Percentiles rank a stretch among this genome's conserved stretches.
Conservation (phyloP, 2,888 invertebrate species). For the Chloromyia formosa region DNA sequence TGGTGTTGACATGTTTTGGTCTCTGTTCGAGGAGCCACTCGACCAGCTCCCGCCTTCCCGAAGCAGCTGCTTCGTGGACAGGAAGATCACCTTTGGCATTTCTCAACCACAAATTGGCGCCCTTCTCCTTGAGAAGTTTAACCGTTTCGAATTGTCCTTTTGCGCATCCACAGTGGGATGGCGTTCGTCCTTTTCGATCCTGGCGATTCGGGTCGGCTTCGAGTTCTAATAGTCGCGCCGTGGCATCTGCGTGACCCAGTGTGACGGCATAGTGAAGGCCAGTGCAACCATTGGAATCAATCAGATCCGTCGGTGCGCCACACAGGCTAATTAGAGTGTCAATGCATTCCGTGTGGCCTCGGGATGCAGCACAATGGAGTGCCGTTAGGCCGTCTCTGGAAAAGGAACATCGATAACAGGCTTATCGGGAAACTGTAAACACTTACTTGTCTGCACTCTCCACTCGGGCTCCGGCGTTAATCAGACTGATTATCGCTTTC, state of each 20-base stretch:
- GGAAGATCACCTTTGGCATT: slow-evolving; percentile 95
- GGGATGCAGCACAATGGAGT: slow-evolving; percentile 94
- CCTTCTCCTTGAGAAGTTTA: slow-evolving; percentile 74
- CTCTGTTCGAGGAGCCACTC: slow-evolving; percentile 87
- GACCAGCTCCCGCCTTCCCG: slow-evolving; percentile 87
- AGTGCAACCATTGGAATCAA: slow-evolving; percentile 94
- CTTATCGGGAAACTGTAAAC: background rate
- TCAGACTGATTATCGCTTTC: slow-evolving; percentile 87
- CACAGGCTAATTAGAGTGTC: slow-evolving; percentile 88
- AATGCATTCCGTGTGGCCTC: slow-evolving; percentile 92
- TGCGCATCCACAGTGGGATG: slow-evolving; percentile 94
- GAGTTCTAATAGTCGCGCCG: slow-evolving; percentile 84
- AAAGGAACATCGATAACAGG: slow-evolving; percentile 21
- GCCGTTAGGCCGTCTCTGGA: slow-evolving; percentile 92
- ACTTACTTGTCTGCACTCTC: slow-evolving; percentile 80
- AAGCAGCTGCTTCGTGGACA: slow-evolving; percentile 94
- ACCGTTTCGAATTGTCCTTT: slow-evolving; percentile 94
- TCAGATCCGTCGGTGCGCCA: slow-evolving; percentile 87
- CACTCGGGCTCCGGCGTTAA: slow-evolving; percentile 86
- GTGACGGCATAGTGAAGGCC: slow-evolving; percentile 97
- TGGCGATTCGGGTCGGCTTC: slow-evolving; percentile 93
- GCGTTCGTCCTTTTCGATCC: slow-evolving; percentile 90
- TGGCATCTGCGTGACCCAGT: slow-evolving; percentile 93
- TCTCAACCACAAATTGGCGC: slow-evolving; percentile 89
- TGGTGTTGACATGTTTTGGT: slow-evolving; percentile 84